Evolutionary conservation across 2,888 invertebrate species (phyloP), one percentile per base, ranked within the genome.

Genomic region (Anodontia alba): DNA sequence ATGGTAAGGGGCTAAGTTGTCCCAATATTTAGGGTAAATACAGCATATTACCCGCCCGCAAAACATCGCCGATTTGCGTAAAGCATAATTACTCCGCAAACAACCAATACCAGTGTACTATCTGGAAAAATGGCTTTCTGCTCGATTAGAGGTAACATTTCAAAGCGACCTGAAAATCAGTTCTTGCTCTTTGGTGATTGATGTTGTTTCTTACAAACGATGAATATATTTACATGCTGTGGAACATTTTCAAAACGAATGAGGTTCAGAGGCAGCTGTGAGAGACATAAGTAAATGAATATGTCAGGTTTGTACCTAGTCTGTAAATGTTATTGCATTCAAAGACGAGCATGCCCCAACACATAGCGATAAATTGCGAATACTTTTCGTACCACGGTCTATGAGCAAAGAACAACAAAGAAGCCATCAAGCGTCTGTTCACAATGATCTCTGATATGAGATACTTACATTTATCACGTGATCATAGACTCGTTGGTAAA

Each of bases 361-460:
- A 62, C 33, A 73, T 79, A 73, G 84, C 84, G 84, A 84, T 84
- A 84, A 84, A 84, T 84, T 84, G 74, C 69, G 71, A 81, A 79
- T 70, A 33, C 72, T 67, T 76, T 75, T 43, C 38, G 29, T 49
- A 29, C 46, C 76, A 76, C 57, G 71, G 68, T 77, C 67, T 38
- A 36, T 81, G 81, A 81, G 77, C 84, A 81, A 78, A 81, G 78
- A 84, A 84, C 79, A 84, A 84, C 84, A 84, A 81, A 84, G 81
- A 73, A 76, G 69, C 67, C 43, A 75, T 78, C 73, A 79, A 66
- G 70, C 77, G 51, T 73, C 57, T 62, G 62, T 29, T 62, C 62
- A 62, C 33, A 62, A 12, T 33, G 62, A 62, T 33, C 23, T 62
- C 17, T 8, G 62, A 62, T 62, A 62, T 17, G 62, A 62, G 62